These are phyloP conservation scores for Slavum lentiscoides DNA, from an alignment of 2,888 invertebrate species.

Conservation along the genomic window DNA sequence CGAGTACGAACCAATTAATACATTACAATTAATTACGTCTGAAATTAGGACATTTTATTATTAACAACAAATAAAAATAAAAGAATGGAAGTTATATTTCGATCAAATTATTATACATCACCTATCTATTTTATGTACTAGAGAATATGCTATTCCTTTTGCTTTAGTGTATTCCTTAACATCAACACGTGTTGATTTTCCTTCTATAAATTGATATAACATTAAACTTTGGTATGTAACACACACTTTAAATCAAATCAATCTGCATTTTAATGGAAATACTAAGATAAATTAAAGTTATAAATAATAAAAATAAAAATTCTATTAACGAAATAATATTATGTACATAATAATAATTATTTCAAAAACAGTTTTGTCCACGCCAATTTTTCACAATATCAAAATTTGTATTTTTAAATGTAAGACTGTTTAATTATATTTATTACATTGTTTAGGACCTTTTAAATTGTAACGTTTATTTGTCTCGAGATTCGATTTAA, in stretches of 20 bases:
- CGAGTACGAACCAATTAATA: too few relatives aligned
- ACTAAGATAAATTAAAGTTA: conserved; percentile 32
- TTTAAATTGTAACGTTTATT: not conserved
- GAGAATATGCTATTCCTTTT: too few relatives aligned
- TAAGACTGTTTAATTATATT: not conserved
- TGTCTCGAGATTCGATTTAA: conserved; percentile 5
- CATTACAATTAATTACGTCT: not conserved
- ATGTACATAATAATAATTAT: conserved; percentile 25
- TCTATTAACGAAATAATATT: conserved; percentile 31
- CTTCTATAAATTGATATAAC: not conserved
- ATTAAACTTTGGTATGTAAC: not conserved
- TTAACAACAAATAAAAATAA: not conserved
- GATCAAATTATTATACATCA: not conserved
- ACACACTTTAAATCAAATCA: conserved; percentile 7
- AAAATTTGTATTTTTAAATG: conserved; percentile 3
- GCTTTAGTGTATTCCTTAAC: not conserved
- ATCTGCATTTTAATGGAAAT: conserved; percentile 12
- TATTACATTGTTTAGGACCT: not conserved
- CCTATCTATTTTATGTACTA: not conserved
- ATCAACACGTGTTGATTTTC: not conserved
- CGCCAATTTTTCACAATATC: not conserved
- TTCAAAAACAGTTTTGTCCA: conserved; percentile 19
- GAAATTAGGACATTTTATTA: not conserved
- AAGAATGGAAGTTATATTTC: not conserved
- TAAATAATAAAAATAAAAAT: conserved; percentile 10